phyloP scores from a whole-genome alignment of 2,888 invertebrate species.

The Stenotaenia linearis region DNA sequence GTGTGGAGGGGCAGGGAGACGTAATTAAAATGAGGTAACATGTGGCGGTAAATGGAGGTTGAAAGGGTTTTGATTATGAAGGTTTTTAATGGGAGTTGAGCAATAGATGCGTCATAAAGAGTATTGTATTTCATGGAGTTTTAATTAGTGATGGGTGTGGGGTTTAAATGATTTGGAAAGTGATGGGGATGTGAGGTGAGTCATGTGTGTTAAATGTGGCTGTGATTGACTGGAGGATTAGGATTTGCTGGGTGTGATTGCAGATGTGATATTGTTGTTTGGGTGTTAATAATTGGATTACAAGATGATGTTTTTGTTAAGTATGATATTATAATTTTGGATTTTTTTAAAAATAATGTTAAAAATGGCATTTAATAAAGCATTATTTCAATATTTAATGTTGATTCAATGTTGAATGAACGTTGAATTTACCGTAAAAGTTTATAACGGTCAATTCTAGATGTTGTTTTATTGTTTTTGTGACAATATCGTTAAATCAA shows the following conservation, averaged over 20 bases:
- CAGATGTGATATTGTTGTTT: background rate
- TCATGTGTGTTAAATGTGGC: background rate
- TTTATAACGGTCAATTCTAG: too few relatives aligned
- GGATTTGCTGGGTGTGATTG: background rate
- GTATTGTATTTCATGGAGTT: background rate
- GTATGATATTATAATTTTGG: background rate
- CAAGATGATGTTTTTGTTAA: background rate
- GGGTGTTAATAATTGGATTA: background rate
- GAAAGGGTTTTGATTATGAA: background rate
- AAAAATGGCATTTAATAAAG: too few relatives aligned
- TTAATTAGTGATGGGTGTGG: slow-evolving; percentile 16
- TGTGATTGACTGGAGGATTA: background rate
- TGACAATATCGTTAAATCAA: too few relatives aligned
- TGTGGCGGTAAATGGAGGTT: background rate
- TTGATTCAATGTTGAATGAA: too few relatives aligned
- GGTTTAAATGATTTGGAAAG: background rate
- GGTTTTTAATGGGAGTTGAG: background rate
- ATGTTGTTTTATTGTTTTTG: too few relatives aligned
- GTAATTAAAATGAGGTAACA: background rate
- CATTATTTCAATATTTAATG: too few relatives aligned
- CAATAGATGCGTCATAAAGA: background rate
- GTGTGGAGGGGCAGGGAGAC: background rate
- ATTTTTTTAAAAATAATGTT: too few relatives aligned
- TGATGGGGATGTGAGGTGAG: background rate
- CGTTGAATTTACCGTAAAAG: too few relatives aligned